phyloP scores from a whole-genome alignment of 1,140 invertebrate species.

The Pinna nobilis region DNA sequence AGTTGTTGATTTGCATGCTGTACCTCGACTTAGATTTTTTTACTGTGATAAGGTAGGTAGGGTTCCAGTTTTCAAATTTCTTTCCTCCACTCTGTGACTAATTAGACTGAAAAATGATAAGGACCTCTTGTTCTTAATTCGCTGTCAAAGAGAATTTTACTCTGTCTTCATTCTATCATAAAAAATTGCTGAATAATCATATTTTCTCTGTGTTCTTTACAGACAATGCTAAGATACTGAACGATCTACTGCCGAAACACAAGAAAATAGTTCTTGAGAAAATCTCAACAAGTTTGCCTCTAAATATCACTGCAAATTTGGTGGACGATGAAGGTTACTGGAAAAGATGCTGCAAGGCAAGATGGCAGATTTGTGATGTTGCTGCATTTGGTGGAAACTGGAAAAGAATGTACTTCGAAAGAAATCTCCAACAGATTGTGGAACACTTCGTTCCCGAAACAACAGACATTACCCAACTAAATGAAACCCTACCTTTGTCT shows the following conservation, averaged over 20 bases:
- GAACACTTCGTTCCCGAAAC: conserved; percentile 74
- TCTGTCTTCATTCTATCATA: neutral
- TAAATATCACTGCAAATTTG: conserved; percentile 71
- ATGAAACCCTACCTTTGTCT: conserved; percentile 68
- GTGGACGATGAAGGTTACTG: conserved; percentile 74
- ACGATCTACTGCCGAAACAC: conserved; percentile 68
- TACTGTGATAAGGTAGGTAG: no score
- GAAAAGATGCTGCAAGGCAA: conserved; percentile 72
- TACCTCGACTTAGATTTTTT: no score
- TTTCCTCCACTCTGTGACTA: neutral
- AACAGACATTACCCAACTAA: conserved; percentile 68
- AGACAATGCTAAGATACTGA: conserved; percentile 72
- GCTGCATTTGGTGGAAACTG: conserved; percentile 68
- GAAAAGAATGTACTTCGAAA: conserved; percentile 75
- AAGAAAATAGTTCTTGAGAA: conserved; percentile 69
- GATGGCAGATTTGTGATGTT: conserved; percentile 74
- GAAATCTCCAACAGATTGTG: conserved; percentile 73
- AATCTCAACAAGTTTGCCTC: conserved; percentile 70
- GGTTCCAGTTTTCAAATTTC: neutral
- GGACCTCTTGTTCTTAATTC: neutral
- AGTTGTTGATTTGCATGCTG: no score
- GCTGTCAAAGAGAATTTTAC: neutral
- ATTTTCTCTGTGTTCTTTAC: conserved; percentile 46
- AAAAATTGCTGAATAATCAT: neutral
- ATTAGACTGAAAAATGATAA: no score